Base-by-base conservation (phyloP, 2,113 vertebrate genomes). In the Chlorocebus sabaeus region DNA sequence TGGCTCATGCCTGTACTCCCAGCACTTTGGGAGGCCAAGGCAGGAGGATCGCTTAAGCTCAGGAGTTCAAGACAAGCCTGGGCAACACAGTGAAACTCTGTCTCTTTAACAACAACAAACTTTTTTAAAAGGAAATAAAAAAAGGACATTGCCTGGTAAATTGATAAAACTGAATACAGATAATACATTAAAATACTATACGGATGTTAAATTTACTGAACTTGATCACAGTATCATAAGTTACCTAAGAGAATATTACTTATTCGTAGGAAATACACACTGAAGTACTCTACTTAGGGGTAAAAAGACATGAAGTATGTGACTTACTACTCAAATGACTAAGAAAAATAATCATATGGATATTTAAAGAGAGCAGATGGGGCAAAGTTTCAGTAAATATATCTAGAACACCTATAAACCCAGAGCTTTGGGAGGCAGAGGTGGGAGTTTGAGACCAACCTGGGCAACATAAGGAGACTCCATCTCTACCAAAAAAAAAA, bases 251-350 rank as follows among this genome's bases (percentile, higher is more conserved):
- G 61, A 91, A 80, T 81, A 83, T 27, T 27, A 57, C 32, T 94
- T 95, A 87, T 83, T 93, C 52, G 84, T 70, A 95, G 17, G 27
- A 97, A 95, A 93, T 64, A 83, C 6, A 95, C 32, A 75, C 13
- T 67, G 38, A 81, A 52, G n/a, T 55, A 57, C 90, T 86, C 30
- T 55, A 57, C 90, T 86, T n/a, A 80, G 10, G 87, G 23, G 32
- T 55, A 11, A 94, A 94, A 27, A 35, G 18, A 32, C 27, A 86
- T 48, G 17, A 85, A 52, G 8, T 55, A 38, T 30, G 35, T 89
- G 32, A 88, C 43, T 82, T 83, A 79, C 4, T 55, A 57, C 3
- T 30, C 32, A 93, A 35, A 88, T 68, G 11, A 81, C 17, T 97
- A 12, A 80, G 43, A 48, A 76, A 89, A 93, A 64, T 38, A 64